Evolutionary conservation across 2,797 vertebrate genomes (phyloP).

Genomic region (Notolabrus celidotus): DNA sequence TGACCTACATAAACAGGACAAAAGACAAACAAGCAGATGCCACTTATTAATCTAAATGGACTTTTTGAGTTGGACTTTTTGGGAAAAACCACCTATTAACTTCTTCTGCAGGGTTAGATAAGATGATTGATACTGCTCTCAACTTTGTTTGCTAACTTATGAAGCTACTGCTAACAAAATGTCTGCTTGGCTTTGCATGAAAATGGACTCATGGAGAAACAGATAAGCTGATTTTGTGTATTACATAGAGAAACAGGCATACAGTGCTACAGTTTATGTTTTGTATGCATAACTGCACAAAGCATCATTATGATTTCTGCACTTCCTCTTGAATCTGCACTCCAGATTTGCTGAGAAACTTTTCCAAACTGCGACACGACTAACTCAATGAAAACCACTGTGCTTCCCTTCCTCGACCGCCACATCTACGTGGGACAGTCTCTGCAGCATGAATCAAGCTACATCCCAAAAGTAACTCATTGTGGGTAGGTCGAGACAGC

Average conservation of each 20-base stretch:
- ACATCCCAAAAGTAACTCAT: constrained; percentile 55
- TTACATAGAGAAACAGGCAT: no score
- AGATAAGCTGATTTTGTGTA: no score
- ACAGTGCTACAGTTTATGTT: no score
- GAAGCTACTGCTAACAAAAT: no score
- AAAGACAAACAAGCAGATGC: no score
- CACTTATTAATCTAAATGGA: background rate
- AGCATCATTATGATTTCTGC: no score
- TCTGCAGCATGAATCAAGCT: constrained; percentile 39
- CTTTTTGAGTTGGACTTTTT: background rate
- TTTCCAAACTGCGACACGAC: background rate
- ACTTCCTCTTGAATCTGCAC: no score
- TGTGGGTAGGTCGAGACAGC: constrained; percentile 39
- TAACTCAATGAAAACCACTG: constrained; percentile 14
- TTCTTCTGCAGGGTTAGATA: background rate
- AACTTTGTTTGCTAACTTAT: background rate
- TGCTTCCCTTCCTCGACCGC: constrained; percentile 33
- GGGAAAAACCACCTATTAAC: background rate
- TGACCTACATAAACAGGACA: background rate
- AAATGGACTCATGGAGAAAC: no score
- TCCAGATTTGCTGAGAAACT: background rate
- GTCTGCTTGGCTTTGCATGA: background rate
- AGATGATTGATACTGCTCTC: background rate
- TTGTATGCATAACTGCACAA: no score
- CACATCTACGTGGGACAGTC: constrained; percentile 12